Conservation (phyloP, 2,888 invertebrate species). For the Lissonota sp. region DNA sequence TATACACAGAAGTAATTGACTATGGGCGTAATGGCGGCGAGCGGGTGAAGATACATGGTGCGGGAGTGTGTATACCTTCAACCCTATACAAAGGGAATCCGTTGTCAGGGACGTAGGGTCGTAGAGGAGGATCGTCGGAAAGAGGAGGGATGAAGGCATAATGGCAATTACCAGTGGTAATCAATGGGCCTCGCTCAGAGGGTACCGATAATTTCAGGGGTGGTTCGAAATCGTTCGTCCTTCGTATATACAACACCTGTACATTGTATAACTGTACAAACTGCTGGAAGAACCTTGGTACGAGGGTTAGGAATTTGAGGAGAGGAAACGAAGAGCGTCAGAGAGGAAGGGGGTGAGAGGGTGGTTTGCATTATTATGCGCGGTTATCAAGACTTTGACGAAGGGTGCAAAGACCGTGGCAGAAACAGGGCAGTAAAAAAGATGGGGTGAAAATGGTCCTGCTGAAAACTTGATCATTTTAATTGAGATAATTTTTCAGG, state of each 20-base stretch:
- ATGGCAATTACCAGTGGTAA: conserved; percentile 79
- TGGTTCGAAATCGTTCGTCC: conserved; percentile 66
- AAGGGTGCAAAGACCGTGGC: background rate
- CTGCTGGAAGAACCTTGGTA: background rate
- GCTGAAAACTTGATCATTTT: conserved; percentile 68
- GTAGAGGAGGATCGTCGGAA: conserved; percentile 49
- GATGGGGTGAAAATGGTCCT: conserved; percentile 5
- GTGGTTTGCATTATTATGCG: background rate
- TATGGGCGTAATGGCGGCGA: conserved; percentile 62
- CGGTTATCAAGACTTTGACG: background rate
- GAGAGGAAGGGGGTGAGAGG: background rate
- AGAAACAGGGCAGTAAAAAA: conserved; percentile 15
- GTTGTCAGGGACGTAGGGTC: conserved; percentile 26
- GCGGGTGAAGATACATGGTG: conserved; percentile 35
- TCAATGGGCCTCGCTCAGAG: conserved; percentile 77
- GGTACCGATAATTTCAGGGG: conserved; percentile 79
- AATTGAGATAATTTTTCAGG: conserved; percentile 74
- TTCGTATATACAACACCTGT: conserved; percentile 37
- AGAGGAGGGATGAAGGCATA: conserved; percentile 65
- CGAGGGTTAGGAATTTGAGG: background rate
- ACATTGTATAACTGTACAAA: conserved; percentile 15
- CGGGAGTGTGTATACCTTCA: conserved; percentile 41
- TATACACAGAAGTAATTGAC: conserved; percentile 64
- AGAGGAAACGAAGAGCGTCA: conserved; percentile 54
- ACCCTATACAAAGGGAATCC: conserved; percentile 42